phyloP scores from a whole-genome alignment of 1,140 invertebrate species.

The Cotesia vestalis region DNA sequence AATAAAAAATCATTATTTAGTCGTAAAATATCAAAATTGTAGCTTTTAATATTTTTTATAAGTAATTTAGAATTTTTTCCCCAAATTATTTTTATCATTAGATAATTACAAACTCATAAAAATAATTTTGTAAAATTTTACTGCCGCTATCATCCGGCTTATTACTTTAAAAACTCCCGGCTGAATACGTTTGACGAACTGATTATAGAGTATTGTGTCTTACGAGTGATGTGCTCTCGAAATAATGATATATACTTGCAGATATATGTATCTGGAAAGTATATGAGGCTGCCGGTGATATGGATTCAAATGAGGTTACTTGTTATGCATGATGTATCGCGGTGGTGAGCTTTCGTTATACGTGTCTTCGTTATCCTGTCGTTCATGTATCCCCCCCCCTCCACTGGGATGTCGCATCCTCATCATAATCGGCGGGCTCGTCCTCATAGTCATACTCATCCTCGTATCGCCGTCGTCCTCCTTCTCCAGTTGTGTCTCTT shows the following conservation, averaged over 20 bases:
- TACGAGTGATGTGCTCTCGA: not conserved
- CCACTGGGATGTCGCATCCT: conserved; percentile 27
- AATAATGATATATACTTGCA: conserved; percentile 2
- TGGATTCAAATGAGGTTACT: conserved; percentile 36
- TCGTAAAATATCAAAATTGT: no score
- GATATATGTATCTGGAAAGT: conserved; percentile 8
- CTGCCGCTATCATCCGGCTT: no score
- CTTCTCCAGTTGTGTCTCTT: not conserved
- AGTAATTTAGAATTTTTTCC: no score
- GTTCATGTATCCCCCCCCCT: conserved; percentile 35
- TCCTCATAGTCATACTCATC: not conserved
- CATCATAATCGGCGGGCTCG: conserved; percentile 20
- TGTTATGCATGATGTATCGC: conserved; percentile 41
- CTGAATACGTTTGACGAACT: no score
- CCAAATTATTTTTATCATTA: no score
- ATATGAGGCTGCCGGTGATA: conserved; percentile 25
- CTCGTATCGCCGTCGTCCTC: not conserved
- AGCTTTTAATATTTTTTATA: no score
- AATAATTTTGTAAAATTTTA: no score
- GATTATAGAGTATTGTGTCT: no score
- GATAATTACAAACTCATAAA: no score
- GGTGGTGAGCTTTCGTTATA: conserved; percentile 39
- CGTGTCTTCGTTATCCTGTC: conserved; percentile 41
- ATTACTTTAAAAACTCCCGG: no score
- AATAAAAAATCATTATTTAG: no score